Percentiles rank a stretch among this genome's conserved stretches.
phyloP scores from a whole-genome alignment of 1,140 invertebrate species.

The Pogonomyrmex barbatus region DNA sequence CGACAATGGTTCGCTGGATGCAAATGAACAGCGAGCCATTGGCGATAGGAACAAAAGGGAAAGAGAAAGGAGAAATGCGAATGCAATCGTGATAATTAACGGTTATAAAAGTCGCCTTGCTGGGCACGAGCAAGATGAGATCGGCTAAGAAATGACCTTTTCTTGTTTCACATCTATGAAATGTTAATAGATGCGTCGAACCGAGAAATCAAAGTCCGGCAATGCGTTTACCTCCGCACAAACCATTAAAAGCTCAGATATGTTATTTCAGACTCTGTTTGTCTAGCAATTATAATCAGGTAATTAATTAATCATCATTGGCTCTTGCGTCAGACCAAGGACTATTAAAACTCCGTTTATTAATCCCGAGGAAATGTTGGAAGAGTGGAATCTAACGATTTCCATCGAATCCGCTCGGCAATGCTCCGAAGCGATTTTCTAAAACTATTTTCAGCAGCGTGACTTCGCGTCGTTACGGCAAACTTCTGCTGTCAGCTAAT shows the following conservation, averaged over 20 bases:
- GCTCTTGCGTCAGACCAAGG: not conserved
- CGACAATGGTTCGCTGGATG: constrained; percentile 35
- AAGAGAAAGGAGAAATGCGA: constrained; percentile 47
- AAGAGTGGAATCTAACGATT: not conserved
- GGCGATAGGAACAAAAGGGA: not conserved
- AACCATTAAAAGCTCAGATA: not conserved
- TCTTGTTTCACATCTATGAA: constrained; percentile 47
- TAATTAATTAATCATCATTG: not conserved
- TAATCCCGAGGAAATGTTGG: not conserved
- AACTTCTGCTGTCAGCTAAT: constrained; percentile 76
- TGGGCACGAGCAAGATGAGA: constrained; percentile 37
- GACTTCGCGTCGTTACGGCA: constrained; percentile 53
- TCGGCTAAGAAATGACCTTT: constrained; percentile 59
- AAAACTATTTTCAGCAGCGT: constrained; percentile 50
- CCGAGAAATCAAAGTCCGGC: not conserved
- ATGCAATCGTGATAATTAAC: constrained; percentile 64
- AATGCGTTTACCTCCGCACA: not conserved
- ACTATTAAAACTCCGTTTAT: not conserved
- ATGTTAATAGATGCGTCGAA: constrained; percentile 30
- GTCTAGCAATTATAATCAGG: not conserved
- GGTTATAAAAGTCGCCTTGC: constrained; percentile 59
- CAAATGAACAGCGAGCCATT: constrained; percentile 12
- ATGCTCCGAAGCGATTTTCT: constrained; percentile 18
- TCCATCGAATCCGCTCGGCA: not conserved
- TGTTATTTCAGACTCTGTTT: not conserved